These are phyloP conservation scores for Acanthosepion esculentum DNA, from an alignment of 2,888 invertebrate genomes.

Conservation along the genomic window DNA sequence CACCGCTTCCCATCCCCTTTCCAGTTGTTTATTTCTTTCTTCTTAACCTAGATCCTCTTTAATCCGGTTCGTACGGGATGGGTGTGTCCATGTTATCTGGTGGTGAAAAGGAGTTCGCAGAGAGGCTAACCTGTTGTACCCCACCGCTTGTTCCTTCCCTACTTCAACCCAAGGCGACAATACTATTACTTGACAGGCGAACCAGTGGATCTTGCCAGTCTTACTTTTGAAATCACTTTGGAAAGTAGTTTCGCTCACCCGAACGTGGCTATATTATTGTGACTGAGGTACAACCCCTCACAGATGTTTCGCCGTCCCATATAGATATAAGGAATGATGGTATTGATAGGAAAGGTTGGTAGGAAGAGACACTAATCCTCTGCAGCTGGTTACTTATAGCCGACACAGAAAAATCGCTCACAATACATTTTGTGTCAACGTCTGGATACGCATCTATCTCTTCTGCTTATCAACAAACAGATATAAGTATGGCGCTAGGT, in stretches of 20 bases:
- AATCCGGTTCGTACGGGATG: neutral
- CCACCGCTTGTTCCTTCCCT: neutral
- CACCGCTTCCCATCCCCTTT: neutral
- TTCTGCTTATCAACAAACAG: neutral
- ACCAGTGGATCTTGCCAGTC: neutral
- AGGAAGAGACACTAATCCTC: neutral
- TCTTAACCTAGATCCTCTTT: neutral
- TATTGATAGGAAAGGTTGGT: neutral
- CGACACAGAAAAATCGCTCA: neutral
- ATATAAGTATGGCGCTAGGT: neutral
- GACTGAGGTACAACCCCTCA: neutral
- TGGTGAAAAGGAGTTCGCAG: neutral
- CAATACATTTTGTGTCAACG: neutral
- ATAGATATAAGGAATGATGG: neutral
- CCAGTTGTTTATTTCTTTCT: neutral
- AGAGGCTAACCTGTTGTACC: neutral
- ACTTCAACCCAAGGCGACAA: neutral
- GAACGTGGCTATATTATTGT: neutral
- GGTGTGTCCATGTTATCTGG: neutral
- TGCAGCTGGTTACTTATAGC: neutral
- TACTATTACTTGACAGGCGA: slow-evolving; percentile 33
- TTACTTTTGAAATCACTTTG: neutral
- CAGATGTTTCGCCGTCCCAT: neutral
- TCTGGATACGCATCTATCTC: neutral
- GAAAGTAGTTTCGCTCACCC: neutral